Percentiles rank a stretch among this genome's conserved stretches.
phyloP scores from a whole-genome alignment of 2,113 vertebrate species.

The Semicossyphus pulcher region DNA sequence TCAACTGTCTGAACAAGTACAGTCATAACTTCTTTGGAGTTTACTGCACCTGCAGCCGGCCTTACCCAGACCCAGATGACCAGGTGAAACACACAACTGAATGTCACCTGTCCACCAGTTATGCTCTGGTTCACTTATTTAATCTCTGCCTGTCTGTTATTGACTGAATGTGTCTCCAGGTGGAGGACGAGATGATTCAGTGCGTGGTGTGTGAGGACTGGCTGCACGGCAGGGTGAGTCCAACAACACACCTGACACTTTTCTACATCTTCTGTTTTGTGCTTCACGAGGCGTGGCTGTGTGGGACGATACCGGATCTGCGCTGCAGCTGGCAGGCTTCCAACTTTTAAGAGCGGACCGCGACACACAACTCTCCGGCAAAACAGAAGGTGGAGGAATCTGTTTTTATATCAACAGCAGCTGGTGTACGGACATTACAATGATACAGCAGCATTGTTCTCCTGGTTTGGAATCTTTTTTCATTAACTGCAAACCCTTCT shows the following conservation, averaged over 20 bases:
- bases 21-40: constrained; percentile 97
- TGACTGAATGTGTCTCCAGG: constrained; percentile 71
- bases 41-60: constrained; percentile 94
- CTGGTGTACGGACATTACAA: too few species aligned
- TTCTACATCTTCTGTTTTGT: too few species aligned
- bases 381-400: too few species aligned
- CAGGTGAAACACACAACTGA: constrained; percentile 82
- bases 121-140: neutral
- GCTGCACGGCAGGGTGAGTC: constrained; percentile 96
- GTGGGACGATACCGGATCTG: too few species aligned
- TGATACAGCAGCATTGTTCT: too few species aligned
- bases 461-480: too few species aligned
- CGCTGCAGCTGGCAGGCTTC: too few species aligned
- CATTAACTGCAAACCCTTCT: too few species aligned
- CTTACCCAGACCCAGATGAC: constrained; percentile 98
- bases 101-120: neutral
- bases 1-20: constrained; percentile 94
- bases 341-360: too few species aligned
- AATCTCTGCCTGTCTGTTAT: neutral
- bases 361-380: too few species aligned
- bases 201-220: constrained; percentile 98
- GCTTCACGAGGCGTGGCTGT: too few species aligned
- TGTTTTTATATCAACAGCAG: too few species aligned
- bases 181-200: constrained; percentile 97
- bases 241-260: neutral